A percentile compares a stretch with the other conserved stretches of the same genome.
Evolutionary conservation across 2,888 invertebrate species (phyloP).

Genomic region (Elegia similella): DNA sequence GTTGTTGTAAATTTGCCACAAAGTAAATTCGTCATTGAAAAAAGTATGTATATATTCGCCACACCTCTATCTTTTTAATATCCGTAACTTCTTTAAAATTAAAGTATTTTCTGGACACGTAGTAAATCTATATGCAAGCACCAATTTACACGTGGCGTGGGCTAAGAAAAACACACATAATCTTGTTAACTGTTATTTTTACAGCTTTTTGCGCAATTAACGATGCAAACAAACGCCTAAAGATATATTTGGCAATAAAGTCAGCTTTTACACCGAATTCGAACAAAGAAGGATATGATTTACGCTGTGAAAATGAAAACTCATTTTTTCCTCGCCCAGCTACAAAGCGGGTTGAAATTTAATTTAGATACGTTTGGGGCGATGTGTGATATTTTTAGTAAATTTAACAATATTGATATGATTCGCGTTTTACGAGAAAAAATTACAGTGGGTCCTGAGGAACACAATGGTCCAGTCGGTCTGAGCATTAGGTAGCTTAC

Average conservation of each 20-base stretch:
- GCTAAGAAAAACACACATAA: slow-evolving; percentile 5
- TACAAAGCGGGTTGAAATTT: slow-evolving; percentile 10
- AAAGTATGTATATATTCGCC: too few species aligned
- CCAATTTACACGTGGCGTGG: background rate
- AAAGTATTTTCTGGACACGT: too few species aligned
- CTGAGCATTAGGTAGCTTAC: background rate
- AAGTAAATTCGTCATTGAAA: too few species aligned
- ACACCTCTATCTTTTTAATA: too few species aligned
- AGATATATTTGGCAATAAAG: slow-evolving; percentile 22
- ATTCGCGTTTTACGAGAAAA: background rate
- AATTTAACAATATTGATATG: background rate
- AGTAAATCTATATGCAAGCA: too few species aligned
- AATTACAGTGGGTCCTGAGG: background rate
- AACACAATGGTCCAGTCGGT: background rate
- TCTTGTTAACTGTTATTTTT: slow-evolving; percentile 16
- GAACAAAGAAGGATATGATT: slow-evolving; percentile 18
- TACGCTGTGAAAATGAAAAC: slow-evolving; percentile 17
- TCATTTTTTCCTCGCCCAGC: slow-evolving; percentile 9
- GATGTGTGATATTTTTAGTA: background rate
- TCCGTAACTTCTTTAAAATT: too few species aligned
- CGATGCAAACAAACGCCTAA: slow-evolving; percentile 14
- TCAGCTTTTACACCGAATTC: slow-evolving; percentile 12
- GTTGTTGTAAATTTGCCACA: too few species aligned
- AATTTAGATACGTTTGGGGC: slow-evolving; percentile 5
- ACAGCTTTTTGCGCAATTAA: slow-evolving; percentile 14